These are phyloP conservation scores for Prinia subflava DNA, from an alignment of 2,113 vertebrate genomes.

Conservation along the genomic window DNA sequence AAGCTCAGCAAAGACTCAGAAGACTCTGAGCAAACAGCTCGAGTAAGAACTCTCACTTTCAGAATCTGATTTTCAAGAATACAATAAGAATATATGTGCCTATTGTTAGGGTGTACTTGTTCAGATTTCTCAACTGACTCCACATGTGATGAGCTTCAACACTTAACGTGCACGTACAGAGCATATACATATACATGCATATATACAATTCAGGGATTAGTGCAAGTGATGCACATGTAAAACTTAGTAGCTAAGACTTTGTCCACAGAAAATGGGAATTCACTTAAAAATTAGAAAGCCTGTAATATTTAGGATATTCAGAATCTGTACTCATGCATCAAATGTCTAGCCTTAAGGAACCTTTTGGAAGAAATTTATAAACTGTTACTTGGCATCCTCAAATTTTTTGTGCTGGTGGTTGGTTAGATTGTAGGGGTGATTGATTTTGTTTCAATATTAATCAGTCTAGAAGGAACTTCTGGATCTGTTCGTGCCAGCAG, in stretches of 20 bases:
- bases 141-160: not conserved
- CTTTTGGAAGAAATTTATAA: not conserved
- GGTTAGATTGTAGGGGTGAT: not conserved
- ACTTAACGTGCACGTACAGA: rapidly evolving
- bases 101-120: not conserved
- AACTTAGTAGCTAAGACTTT: not conserved
- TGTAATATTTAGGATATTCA: not conserved
- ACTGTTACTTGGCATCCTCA: not conserved
- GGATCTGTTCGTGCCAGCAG: not conserved
- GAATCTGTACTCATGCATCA: not conserved
- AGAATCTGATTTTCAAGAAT: not conserved
- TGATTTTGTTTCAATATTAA: not conserved
- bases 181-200: rapidly evolving
- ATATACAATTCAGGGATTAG: not conserved
- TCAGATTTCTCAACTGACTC: not conserved
- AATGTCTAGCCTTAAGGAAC: not conserved
- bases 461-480: not conserved
- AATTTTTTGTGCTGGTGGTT: not conserved
- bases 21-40: not conserved
- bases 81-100: not conserved
- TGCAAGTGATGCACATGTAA: not conserved
- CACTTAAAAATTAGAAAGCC: not conserved
- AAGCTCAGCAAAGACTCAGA: not conserved
- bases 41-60: not conserved
- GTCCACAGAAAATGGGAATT: not conserved